Evolutionary conservation across 2,797 vertebrate genomes (phyloP).

Genomic region (Syngnathus acus): DNA sequence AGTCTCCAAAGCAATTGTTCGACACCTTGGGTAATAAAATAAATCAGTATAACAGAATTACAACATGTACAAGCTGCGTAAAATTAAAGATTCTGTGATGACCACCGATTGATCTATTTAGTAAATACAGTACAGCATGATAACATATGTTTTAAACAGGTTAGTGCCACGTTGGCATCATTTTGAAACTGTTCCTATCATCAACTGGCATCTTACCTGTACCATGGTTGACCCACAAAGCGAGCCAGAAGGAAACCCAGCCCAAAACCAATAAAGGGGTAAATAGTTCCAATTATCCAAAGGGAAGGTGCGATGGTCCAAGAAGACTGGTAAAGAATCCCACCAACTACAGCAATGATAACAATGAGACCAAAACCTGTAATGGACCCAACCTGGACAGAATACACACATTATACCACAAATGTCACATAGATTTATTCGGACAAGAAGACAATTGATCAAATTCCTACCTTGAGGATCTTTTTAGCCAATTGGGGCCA

Average conservation of each 20-base stretch:
- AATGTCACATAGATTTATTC: neutral
- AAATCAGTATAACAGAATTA: neutral
- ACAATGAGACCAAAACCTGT: constrained; percentile 77
- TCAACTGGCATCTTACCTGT: constrained; percentile 67
- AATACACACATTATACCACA: neutral
- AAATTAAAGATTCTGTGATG: neutral
- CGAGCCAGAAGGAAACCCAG: constrained; percentile 84
- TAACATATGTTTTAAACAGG: neutral
- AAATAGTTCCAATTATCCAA: constrained; percentile 89
- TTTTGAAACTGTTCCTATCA: neutral
- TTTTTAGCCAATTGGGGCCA: constrained; percentile 80
- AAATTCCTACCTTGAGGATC: constrained; percentile 81
- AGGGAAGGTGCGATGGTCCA: constrained; percentile 82
- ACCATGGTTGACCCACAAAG: constrained; percentile 80
- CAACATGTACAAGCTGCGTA: neutral
- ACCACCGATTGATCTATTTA: neutral
- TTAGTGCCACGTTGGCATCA: neutral
- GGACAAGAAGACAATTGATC: neutral
- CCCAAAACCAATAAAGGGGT: constrained; percentile 79
- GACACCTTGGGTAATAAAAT: constrained; percentile 67
- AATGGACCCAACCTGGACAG: constrained; percentile 80
- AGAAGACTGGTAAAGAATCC: constrained; percentile 85
- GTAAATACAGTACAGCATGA: neutral
- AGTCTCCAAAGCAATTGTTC: constrained; percentile 91
- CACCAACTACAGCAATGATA: constrained; percentile 81